phyloP scores from a whole-genome alignment of 2,113 vertebrate genomes.

The Tylochromis polylepis region DNA sequence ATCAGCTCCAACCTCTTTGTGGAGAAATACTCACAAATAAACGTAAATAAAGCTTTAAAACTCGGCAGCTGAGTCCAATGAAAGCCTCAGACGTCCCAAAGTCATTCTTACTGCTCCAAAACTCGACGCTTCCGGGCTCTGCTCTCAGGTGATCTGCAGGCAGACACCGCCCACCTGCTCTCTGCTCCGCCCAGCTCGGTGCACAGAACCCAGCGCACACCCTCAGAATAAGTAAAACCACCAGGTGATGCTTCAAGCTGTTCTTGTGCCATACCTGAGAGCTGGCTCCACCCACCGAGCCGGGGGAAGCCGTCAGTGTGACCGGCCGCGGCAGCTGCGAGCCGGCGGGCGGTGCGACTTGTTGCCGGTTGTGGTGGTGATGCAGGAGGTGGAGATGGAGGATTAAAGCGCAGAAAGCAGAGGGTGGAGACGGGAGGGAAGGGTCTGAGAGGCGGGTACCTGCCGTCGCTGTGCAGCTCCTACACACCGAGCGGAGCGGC shows the following conservation, averaged over 20 bases:
- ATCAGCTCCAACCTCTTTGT: background rate
- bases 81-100: fast-evolving
- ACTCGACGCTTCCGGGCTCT: background rate
- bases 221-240: background rate
- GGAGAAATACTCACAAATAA: background rate
- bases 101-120: fast-evolving
- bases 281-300: background rate
- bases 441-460: background rate
- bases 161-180: slow-evolving; percentile 23
- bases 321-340: background rate
- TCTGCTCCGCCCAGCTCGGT: slow-evolving; percentile 11
- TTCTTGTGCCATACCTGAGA: background rate
- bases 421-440: background rate
- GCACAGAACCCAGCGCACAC: background rate
- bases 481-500: background rate
- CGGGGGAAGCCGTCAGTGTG: background rate
- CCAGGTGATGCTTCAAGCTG: background rate
- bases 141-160: slow-evolving; percentile 6
- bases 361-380: background rate
- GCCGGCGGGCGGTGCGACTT: background rate
- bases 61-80: background rate
- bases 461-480: background rate
- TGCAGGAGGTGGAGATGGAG: background rate
- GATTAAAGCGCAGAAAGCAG: background rate
- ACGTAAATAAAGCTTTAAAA: fast-evolving